Conservation (phyloP, 2,113 vertebrate species). For the Helogale parvula region DNA sequence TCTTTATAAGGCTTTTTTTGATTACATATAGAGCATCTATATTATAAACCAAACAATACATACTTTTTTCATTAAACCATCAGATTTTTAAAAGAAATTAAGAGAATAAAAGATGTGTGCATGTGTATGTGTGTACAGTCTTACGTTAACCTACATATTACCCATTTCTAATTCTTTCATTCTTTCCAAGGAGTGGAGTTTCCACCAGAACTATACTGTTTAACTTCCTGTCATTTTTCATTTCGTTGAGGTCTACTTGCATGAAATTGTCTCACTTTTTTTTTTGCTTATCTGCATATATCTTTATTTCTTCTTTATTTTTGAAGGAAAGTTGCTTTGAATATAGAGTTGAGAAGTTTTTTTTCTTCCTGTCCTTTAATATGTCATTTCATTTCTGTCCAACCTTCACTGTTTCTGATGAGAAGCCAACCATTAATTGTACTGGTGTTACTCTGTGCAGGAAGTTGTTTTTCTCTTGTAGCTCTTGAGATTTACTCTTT, state of each 20-base stretch:
- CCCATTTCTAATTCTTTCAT: background rate
- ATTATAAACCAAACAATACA: background rate
- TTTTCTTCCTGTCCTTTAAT: background rate
- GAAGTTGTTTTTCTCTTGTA: background rate
- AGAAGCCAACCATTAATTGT: background rate
- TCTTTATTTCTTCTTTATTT: background rate
- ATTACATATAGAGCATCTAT: background rate
- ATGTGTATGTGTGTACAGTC: background rate
- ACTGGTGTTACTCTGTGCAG: background rate
- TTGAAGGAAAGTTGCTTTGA: background rate
- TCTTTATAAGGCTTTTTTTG: background rate
- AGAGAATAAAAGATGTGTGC: background rate
- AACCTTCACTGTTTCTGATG: background rate
- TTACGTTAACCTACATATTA: background rate
- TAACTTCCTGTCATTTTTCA: background rate
- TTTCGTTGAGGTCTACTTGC: background rate
- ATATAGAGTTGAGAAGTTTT: background rate
- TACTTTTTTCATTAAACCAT: background rate
- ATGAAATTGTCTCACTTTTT: background rate
- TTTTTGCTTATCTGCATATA: background rate
- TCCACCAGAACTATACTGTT: background rate
- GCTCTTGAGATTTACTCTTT: background rate
- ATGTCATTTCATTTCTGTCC: background rate
- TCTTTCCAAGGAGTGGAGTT: background rate
- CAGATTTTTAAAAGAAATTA: background rate